phyloP scores from a whole-genome alignment of 2,797 vertebrate genomes.

The Myiotriccus ornatus region DNA sequence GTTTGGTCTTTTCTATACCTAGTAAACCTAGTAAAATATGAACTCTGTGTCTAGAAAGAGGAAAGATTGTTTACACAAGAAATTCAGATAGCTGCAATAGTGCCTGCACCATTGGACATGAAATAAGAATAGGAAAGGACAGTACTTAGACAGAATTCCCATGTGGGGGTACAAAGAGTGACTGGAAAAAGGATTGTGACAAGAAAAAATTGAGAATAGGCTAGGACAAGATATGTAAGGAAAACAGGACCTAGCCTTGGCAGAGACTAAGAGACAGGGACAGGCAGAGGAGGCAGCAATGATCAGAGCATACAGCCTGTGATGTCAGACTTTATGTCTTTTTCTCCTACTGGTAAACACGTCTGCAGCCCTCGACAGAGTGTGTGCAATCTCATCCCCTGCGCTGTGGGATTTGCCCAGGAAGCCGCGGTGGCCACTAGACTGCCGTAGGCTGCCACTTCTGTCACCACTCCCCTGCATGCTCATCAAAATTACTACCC shows the following conservation, averaged over 20 bases:
- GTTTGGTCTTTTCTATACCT: not conserved
- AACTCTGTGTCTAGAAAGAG: not conserved
- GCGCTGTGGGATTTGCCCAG: not conserved
- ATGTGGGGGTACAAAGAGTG: not conserved
- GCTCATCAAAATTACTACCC: not conserved
- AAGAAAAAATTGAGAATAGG: not conserved
- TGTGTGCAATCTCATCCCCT: not conserved
- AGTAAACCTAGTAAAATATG: not conserved
- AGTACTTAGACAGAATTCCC: not conserved
- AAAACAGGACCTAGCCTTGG: not conserved
- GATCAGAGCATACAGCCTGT: not conserved
- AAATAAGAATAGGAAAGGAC: not conserved
- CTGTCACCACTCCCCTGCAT: not conserved
- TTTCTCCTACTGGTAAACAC: not conserved
- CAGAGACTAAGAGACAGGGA: not conserved
- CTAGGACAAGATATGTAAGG: rapidly evolving
- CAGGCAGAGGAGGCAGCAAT: not conserved
- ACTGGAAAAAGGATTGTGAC: not conserved
- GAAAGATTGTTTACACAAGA: not conserved
- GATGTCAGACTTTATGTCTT: not conserved
- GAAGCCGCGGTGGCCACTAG: not conserved
- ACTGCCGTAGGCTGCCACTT: not conserved
- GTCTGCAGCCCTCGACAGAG: not conserved
- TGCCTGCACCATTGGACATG: not conserved
- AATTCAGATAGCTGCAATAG: not conserved